These are phyloP conservation scores for Syritta pipiens DNA, from an alignment of 2,888 invertebrate species.

Conservation along the genomic window DNA sequence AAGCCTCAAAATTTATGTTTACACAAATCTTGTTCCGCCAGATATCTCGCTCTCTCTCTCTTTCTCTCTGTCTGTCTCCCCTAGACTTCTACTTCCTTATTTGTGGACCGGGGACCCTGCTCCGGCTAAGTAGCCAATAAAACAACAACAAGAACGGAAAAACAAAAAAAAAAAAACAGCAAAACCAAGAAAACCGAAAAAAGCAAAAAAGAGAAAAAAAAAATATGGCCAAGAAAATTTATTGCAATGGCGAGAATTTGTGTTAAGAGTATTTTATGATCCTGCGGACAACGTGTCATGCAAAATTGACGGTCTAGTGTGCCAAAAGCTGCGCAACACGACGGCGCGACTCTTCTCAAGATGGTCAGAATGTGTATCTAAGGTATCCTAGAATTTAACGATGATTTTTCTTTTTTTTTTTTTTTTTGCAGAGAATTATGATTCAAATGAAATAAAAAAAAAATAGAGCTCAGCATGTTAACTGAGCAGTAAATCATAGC, in stretches of 20 bases:
- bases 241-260: conserved; percentile 25
- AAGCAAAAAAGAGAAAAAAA: neutral
- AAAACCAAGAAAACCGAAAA: too few species aligned
- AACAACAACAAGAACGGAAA: conserved; percentile 3
- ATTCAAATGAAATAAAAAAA: conserved; percentile 4
- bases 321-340: too few species aligned
- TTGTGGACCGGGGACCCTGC: neutral
- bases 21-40: conserved; percentile 58
- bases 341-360: too few species aligned
- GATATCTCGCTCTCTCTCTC: too few species aligned
- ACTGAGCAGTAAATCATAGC: conserved; percentile 37
- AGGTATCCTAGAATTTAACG: too few species aligned
- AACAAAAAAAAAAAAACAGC: too few species aligned
- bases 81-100: conserved; percentile 49
- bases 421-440: too few species aligned
- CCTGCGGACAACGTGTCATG: conserved; percentile 49
- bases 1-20: conserved; percentile 49
- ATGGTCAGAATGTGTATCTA: too few species aligned
- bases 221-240: conserved; percentile 14
- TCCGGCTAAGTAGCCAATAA: conserved; percentile 37
- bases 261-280: conserved; percentile 39
- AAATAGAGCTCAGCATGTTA: conserved; percentile 4
- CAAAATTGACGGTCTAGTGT: conserved; percentile 19
- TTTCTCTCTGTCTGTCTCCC: too few species aligned
- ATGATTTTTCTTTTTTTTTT: too few species aligned